Evolutionary conservation across 2,797 vertebrate genomes (phyloP).

Genomic region (Syngnathus acus): DNA sequence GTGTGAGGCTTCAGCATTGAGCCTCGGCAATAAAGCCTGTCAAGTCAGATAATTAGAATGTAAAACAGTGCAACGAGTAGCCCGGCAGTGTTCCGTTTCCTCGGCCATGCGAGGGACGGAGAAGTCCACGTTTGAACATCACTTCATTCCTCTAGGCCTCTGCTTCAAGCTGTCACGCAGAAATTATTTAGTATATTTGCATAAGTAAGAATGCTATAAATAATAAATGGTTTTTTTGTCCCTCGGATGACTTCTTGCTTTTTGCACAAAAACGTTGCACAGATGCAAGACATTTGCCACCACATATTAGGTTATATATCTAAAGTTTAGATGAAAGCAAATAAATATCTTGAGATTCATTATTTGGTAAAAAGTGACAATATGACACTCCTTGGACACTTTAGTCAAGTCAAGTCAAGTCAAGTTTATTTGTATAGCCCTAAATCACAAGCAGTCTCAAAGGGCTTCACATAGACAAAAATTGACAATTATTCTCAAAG

Average conservation of each 20-base stretch:
- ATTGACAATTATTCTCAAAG: too few species aligned
- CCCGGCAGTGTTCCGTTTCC: slow-evolving; percentile 59
- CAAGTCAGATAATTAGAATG: slow-evolving; percentile 73
- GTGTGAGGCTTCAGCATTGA: slow-evolving; percentile 63
- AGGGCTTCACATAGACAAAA: too few species aligned
- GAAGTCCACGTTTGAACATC: slow-evolving; percentile 59
- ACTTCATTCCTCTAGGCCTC: slow-evolving; percentile 60
- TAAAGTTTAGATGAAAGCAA: slow-evolving; percentile 27
- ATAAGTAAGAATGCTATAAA: slow-evolving; percentile 74
- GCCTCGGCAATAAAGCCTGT: slow-evolving; percentile 67
- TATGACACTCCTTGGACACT: background rate
- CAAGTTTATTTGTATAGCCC: too few species aligned
- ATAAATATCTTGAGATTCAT: background rate
- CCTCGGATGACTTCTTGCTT: slow-evolving; percentile 29
- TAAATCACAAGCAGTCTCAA: too few species aligned
- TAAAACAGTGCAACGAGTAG: slow-evolving; percentile 67
- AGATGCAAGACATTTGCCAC: background rate
- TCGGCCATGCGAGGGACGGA: slow-evolving; percentile 52
- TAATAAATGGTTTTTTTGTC: slow-evolving; percentile 61
- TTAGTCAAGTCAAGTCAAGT: too few species aligned
- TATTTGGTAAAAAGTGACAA: too few species aligned
- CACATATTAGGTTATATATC: slow-evolving; percentile 37
- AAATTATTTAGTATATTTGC: slow-evolving; percentile 78
- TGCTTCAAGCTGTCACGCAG: slow-evolving; percentile 69
- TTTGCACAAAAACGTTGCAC: slow-evolving; percentile 20